Evolutionary conservation across 2,797 vertebrate species (phyloP).

Genomic region (Podargus strigoides): DNA sequence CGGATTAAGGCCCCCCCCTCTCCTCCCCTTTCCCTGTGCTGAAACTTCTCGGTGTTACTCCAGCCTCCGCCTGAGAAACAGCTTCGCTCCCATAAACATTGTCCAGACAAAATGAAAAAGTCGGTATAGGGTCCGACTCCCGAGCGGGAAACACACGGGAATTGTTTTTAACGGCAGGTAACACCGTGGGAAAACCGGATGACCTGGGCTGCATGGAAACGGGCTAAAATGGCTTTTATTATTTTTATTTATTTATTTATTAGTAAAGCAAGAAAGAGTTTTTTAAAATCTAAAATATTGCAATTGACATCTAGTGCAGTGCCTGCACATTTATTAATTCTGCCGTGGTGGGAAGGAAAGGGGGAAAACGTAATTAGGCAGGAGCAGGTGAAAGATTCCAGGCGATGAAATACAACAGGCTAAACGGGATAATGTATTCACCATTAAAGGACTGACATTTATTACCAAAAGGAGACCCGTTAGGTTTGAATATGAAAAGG

Average conservation of each 20-base stretch:
- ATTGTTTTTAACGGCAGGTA: constrained; percentile 30
- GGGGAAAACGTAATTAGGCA: constrained; percentile 41
- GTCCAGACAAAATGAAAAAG: not conserved
- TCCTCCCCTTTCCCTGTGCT: not conserved
- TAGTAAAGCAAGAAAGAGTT: not conserved
- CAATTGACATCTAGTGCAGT: not conserved
- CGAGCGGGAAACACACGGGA: not conserved
- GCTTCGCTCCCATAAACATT: not conserved
- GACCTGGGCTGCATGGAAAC: constrained; percentile 4
- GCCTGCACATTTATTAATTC: constrained; percentile 21
- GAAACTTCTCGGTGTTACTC: not conserved
- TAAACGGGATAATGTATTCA: constrained; percentile 57
- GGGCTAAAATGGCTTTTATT: not conserved
- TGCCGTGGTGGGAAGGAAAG: constrained; percentile 7
- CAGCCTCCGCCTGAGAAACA: not conserved
- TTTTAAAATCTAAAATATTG: constrained; percentile 35
- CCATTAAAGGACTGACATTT: constrained; percentile 43
- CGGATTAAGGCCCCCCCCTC: not conserved
- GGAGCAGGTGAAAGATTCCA: constrained; percentile 63
- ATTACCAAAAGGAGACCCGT: constrained; percentile 55
- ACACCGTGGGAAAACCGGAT: constrained; percentile 53
- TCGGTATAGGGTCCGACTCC: not conserved
- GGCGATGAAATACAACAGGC: constrained; percentile 54
- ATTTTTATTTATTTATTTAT: not conserved
- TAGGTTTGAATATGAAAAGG: constrained; percentile 36